Base-by-base conservation (phyloP, 2,113 vertebrate genomes). In the Ictidomys tridecemlineatus region DNA sequence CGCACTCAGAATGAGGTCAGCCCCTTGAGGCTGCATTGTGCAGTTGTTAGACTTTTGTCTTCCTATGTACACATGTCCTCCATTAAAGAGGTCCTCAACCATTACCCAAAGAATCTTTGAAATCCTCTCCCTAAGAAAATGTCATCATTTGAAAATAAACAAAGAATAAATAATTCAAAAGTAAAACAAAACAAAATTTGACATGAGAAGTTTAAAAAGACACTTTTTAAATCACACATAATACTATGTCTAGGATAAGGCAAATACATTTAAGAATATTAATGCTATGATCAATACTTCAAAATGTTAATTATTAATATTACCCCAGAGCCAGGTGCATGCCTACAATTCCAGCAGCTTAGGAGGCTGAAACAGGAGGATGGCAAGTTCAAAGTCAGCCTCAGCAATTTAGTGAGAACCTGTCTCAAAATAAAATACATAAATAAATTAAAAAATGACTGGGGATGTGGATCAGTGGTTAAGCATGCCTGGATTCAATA, bases 111-210 rank as follows among this genome's bases (percentile, higher is more conserved):
- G 24, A 90, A 78, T 67, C 79, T 16, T 65, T 45, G 28, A 90
- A 85, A 56, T 20, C 65, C 22, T 63, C 48, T 73, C 48, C 13
- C 5, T n/a, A 88, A 95, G 53, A 72, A 92, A 89, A 85, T 42
- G 48, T 14, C 8, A 2, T 67, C 61, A 42, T 67, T 88, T 48
- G 12, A 92, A 89, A 84, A 80, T 22, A 89, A 79, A 80, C 17
- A 84, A n/a, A 65, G n/a, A 48, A 51, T 30, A 74, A 82, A 84
- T 22, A 86, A 69, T 63, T 58, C 9, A 93, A 92, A 83, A 63
- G 30, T 94, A 42, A 74, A 69, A 72, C 73, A 87, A 91, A 91
- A 86, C 2, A 89, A 69, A 97, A 32, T 32, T 39, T 69, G 13
- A 63, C 28, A n/a, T 7, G 5, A 77, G 48, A 65, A 65, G 1